These are phyloP conservation scores for Pasiphila rectangulata DNA, from an alignment of 2,888 invertebrate species.

Conservation along the genomic window DNA sequence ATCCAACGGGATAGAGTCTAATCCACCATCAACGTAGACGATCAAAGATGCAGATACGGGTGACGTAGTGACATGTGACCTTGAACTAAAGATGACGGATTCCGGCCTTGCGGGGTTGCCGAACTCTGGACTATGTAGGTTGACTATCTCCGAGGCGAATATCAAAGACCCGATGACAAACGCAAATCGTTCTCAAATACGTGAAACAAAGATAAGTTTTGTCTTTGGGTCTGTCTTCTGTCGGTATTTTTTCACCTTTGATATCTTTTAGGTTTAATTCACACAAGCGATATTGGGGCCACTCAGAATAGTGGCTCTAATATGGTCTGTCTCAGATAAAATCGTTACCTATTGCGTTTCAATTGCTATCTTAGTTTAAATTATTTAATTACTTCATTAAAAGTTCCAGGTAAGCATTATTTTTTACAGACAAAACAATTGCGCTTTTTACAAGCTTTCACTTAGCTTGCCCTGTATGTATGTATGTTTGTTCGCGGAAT, in stretches of 20 bases:
- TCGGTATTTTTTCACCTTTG: slow-evolving; percentile 1
- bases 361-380: not conserved
- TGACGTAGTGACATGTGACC: slow-evolving; percentile 61
- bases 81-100: slow-evolving; percentile 76
- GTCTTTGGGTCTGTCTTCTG: slow-evolving; percentile 7
- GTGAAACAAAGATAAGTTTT: slow-evolving; percentile 10
- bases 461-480: too few species aligned
- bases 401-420: too few species aligned
- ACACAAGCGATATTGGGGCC: not conserved
- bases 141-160: slow-evolving; percentile 45
- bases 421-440: too few species aligned
- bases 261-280: slow-evolving; percentile 4
- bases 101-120: slow-evolving; percentile 76
- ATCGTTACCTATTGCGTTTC: not conserved
- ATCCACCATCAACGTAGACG: slow-evolving; percentile 69
- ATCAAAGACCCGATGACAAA: slow-evolving; percentile 25
- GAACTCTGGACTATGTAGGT: slow-evolving; percentile 57
- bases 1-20: slow-evolving; percentile 52
- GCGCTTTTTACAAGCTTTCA: too few species aligned
- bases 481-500: too few species aligned
- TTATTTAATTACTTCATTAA: too few species aligned
- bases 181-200: slow-evolving; percentile 13
- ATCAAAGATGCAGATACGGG: slow-evolving; percentile 64
- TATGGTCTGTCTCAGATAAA: not conserved
- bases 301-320: not conserved